Conservation (phyloP, 2,797 vertebrate genomes). For the Ptychobarbus kaznakovi region DNA sequence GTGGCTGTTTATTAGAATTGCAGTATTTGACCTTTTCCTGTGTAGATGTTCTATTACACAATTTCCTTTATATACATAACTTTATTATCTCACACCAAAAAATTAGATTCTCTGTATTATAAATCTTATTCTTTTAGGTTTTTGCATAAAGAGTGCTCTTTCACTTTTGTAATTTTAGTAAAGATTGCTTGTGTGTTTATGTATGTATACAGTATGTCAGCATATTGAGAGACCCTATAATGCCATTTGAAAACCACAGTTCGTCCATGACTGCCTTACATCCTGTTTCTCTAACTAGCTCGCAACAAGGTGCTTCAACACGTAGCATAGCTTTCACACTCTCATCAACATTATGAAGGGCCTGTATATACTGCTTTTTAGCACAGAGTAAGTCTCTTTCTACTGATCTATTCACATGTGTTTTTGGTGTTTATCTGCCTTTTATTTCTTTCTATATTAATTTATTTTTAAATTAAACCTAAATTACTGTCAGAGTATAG, state of each 20-base stretch:
- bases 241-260: conserved; percentile 54
- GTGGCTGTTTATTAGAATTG: conserved; percentile 52
- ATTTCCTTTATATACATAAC: not conserved
- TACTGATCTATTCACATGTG: not conserved
- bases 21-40: not conserved
- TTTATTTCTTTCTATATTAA: not conserved
- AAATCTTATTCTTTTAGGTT: not conserved
- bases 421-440: not conserved
- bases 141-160: not conserved
- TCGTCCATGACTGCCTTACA: conserved; percentile 48
- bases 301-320: not conserved
- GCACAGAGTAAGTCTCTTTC: conserved; percentile 66
- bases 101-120: not conserved
- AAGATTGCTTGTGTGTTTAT: not conserved
- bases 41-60: not conserved
- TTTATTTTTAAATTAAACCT: not conserved
- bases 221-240: not conserved
- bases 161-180: not conserved
- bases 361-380: conserved; percentile 61
- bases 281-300: conserved; percentile 55
- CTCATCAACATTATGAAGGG: conserved; percentile 59
- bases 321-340: not conserved
- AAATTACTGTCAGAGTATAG: not conserved
- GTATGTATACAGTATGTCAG: not conserved
- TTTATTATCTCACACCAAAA: not conserved